Base-by-base conservation (phyloP, 1,140 invertebrate species). In the Lordiphosa mommai region DNA sequence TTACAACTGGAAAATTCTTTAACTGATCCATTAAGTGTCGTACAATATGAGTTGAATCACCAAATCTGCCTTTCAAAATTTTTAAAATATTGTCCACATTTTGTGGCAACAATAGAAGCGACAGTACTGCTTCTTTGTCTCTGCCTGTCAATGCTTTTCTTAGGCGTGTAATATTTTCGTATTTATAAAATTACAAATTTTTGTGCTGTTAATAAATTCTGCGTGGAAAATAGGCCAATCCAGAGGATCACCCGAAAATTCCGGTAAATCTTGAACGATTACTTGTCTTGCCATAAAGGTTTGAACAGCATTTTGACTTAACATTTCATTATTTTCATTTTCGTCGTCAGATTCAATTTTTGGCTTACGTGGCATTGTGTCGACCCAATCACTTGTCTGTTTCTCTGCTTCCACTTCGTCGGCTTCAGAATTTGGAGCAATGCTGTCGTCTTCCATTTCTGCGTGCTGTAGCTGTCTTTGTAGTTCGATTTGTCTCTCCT, bases 101-200 rank as follows among this genome's bases (percentile, higher is more conserved):
- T 13, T 23, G 20, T 23, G 20, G 20, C 20, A 5, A 23, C 6
- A 23, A 23, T 23, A 23, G 20, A 23, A 23, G 20, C 20, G 20
- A 23, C 20, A 5, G 4, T 3, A 23, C 20, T 23, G 20, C 20
- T 23, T 23, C 4, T 5, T 23, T 5, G 20, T 4, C 20, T 5
- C 20, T 23, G 20, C 20, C 20, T 23, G 4, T 23, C 14, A 55
- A 17, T 36, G 40, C 38, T 30, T 30, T 30, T 12, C 23, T 55
- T 13, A 55, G 14, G 20, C 32, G 10, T 46, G 23, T 46, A 9
- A 55, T 46, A 23, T 55, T 55, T 46, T 44, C 41, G 16, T 55
- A 55, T 55, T 8, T 7, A 6, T 29, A 27, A 23, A 36, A 6
- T 27, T 27, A 44, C 17, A 44, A 7, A 36, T 12, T 23, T 27